A percentile compares a stretch with the other conserved stretches of the same genome.
phyloP scores from a whole-genome alignment of 2,113 vertebrate species.

The Labeo catla region DNA sequence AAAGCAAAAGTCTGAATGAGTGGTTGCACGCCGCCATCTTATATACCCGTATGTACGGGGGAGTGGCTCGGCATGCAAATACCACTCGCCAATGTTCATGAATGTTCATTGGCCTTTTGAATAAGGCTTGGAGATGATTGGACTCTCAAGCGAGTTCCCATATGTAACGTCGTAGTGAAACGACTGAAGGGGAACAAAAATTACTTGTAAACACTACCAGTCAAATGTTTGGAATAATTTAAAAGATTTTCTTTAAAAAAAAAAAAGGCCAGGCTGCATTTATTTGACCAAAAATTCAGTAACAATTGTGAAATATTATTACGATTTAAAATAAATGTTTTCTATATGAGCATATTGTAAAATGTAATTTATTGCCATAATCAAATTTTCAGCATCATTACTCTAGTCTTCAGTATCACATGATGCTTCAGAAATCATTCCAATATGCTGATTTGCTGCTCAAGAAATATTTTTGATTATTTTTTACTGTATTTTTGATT shows the following conservation, averaged over 20 bases:
- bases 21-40: too few relatives aligned
- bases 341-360: background rate
- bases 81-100: too few relatives aligned
- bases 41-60: too few relatives aligned
- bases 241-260: background rate
- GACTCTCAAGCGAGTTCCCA: too few relatives aligned
- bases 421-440: background rate
- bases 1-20: too few relatives aligned
- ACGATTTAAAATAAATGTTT: background rate
- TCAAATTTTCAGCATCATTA: background rate
- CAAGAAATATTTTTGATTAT: background rate
- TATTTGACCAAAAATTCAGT: background rate
- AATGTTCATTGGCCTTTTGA: too few relatives aligned
- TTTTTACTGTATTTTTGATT: too few relatives aligned
- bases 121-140: too few relatives aligned
- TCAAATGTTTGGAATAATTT: background rate
- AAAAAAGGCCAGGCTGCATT: background rate
- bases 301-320: background rate
- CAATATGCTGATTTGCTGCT: background rate
- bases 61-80: too few relatives aligned
- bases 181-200: too few relatives aligned
- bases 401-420: background rate
- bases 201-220: background rate
- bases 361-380: background rate
- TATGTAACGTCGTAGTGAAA: too few relatives aligned